Conservation (phyloP, 2,888 invertebrate species). For the Eudemis profundana region DNA sequence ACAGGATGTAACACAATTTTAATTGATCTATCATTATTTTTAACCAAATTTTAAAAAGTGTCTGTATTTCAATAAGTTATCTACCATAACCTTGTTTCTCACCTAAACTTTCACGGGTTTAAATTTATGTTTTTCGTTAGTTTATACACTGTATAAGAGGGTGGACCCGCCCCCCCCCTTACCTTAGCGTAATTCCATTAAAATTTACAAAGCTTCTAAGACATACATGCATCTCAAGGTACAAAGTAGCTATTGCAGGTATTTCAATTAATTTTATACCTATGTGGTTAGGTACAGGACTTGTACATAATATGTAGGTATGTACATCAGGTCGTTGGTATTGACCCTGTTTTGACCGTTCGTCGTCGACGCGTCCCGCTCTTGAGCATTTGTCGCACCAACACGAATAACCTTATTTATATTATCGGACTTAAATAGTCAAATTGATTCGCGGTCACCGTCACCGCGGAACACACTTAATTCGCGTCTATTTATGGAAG, state of each 20-base stretch:
- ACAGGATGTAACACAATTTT: no score
- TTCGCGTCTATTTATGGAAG: conserved; percentile 57
- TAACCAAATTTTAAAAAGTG: no score
- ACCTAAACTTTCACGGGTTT: no score
- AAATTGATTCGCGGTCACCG: conserved; percentile 32
- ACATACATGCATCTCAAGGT: not conserved
- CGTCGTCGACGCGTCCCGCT: not conserved
- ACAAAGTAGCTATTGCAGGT: not conserved
- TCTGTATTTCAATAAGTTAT: no score
- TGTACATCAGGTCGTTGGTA: conserved; percentile 5
- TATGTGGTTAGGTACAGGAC: not conserved
- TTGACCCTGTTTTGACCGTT: conserved; percentile 16
- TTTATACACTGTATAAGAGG: no score
- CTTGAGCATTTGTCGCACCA: conserved; percentile 11
- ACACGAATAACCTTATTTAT: conserved; percentile 27
- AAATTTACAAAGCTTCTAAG: not conserved
- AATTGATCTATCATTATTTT: no score
- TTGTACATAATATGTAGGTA: not conserved
- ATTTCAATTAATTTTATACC: not conserved
- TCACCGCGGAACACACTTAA: conserved; percentile 19
- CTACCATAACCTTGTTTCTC: no score
- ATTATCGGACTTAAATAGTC: conserved; percentile 26
- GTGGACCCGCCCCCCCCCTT: no score
- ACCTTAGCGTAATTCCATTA: no score
- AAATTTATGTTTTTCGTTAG: no score